Base-by-base conservation (phyloP, 2,113 vertebrate species). In the Eublepharis macularius region DNA sequence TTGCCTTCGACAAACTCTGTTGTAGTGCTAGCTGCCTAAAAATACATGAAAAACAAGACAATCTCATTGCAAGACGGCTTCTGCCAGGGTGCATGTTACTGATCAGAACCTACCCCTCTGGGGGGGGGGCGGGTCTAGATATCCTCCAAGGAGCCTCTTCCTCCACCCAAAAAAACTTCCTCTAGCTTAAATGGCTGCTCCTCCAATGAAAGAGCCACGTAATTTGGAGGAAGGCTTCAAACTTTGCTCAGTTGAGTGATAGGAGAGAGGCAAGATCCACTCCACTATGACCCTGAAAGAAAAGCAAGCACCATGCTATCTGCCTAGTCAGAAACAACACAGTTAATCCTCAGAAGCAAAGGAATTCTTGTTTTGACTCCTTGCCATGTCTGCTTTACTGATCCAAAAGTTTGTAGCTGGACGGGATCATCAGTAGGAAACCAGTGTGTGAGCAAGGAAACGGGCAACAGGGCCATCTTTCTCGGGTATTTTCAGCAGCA, bases 1-100 rank as follows among this genome's bases (percentile, higher is more conserved):
- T 6, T 13, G 0, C 0, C 51, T 83, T 1, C 1, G 29, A 9
- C 29, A 6, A 26, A 82, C 24, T 47, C 21, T 69, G 4, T 65
- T 34, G 76, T n/a, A 29, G 19, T 29, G 47, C 34, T 14, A 65
- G n/a, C 1, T 69, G n/a, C 32, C 2, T 68, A 1, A 1, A 54
- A 4, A 51, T 29, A 21, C 1, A 17, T 12, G 6, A 57, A 69
- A n/a, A 43, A 65, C 0, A 68, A 36, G 0, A 24, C 66, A 80
- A 69, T 87, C 57, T 17, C 32, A 12, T 0, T 13, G 36, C 39
- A 75, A 83, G 45, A 63, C 63, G 41, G 41, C 21, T 54, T 76
- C 14, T 17, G 41, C 26, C 68, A 10, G 19, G 26, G 2, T 19
- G 9, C 2, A 32, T 17, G 26, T 76, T 8, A 13, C 51, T 36